A percentile compares a stretch with the other conserved stretches of the same genome.
phyloP scores from a whole-genome alignment of 1,140 invertebrate genomes.

The Phocides pigmalion region DNA sequence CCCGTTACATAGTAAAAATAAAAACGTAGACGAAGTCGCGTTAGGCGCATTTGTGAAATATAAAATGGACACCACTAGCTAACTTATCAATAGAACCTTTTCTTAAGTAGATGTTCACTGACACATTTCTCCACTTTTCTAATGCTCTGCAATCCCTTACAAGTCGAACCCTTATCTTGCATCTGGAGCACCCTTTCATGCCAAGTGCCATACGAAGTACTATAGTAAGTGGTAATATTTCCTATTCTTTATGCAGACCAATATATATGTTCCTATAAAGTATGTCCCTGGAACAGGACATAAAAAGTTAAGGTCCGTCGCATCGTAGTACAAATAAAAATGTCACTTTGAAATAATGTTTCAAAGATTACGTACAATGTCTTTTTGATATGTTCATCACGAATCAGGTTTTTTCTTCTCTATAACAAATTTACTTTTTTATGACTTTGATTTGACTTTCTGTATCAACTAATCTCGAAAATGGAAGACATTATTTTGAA shows the following conservation, averaged over 20 bases:
- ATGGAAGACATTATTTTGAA: too few relatives aligned
- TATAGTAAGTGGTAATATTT: constrained; percentile 3
- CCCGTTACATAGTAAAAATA: too few relatives aligned
- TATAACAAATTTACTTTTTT: too few relatives aligned
- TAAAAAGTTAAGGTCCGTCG: background rate
- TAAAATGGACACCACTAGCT: background rate
- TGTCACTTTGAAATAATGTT: background rate
- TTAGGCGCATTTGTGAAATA: too few relatives aligned
- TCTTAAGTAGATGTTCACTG: constrained; percentile 11
- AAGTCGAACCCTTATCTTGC: constrained; percentile 14
- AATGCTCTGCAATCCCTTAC: constrained; percentile 4
- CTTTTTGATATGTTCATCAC: too few relatives aligned
- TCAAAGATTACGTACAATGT: background rate
- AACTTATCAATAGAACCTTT: constrained; percentile 14
- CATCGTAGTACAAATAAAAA: background rate
- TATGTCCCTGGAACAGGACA: background rate
- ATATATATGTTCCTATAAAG: background rate
- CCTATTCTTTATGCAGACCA: background rate
- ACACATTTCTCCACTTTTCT: constrained; percentile 21
- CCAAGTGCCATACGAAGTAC: constrained; percentile 4
- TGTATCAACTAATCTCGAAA: too few relatives aligned
- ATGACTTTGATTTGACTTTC: too few relatives aligned
- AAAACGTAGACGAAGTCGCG: too few relatives aligned
- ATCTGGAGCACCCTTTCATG: constrained; percentile 12
- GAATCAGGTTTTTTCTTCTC: too few relatives aligned